Evolutionary conservation across 2,888 invertebrate genomes (phyloP), one percentile per base, ranked within the genome.

Genomic region (Dichetophora obliterata): DNA sequence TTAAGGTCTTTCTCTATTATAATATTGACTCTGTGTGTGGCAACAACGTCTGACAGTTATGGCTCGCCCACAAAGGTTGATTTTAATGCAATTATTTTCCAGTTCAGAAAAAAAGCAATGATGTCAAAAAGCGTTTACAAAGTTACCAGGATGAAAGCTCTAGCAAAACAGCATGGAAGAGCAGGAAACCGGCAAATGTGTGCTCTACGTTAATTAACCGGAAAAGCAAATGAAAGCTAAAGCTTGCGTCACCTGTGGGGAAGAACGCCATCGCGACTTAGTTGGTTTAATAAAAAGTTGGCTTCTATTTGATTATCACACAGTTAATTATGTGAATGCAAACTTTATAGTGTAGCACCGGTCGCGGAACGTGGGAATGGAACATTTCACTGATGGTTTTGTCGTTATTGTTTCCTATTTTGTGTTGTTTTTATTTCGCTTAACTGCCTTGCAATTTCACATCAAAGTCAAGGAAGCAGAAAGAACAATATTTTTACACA

Each of bases 381-480:
- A 68, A 68, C 68, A 31, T 48, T 68, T 16, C 14, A 65, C 37
- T 37, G 34, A 68, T n/a, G 24, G 68, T 19, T n/a, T n/a, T 48
- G 52, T 43, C 27, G 66, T 8, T 43, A 43, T 43, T 22, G 68
- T 68, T 48, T 27, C 24, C 68, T n/a, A n/a, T n/a, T n/a, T n/a
- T n/a, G n/a, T n/a, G n/a, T n/a, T n/a, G n/a, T n/a, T n/a, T n/a
- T n/a, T n/a, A n/a, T n/a, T n/a, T n/a, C n/a, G n/a, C n/a, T n/a
- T n/a, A n/a, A n/a, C n/a, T n/a, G n/a, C 48, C 31, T 22, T 27
- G 50, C 11, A 11, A 50, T 16, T 66, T 68, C 68, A 27, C 68
- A 68, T 27, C 50, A 24, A 68, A 68, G 24, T 50, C 52, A 68
- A 68, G 68, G 68, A 68, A 68, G 68, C 68, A 27, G 68, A 68